A percentile compares a stretch with the other conserved stretches of the same genome.
phyloP scores from a whole-genome alignment of 2,113 vertebrate species.

The Peromyscus californicus region DNA sequence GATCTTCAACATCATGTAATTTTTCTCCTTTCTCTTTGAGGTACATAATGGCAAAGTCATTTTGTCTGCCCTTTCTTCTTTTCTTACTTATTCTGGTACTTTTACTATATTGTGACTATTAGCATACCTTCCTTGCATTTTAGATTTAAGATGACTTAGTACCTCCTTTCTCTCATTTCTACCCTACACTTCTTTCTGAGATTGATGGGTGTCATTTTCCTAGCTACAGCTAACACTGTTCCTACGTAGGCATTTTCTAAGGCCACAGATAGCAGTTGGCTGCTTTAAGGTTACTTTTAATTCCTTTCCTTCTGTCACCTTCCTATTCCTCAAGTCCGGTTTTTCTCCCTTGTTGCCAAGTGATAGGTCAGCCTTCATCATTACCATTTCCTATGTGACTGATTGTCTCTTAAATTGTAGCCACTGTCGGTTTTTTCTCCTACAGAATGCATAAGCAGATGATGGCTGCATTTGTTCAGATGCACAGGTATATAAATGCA shows the following conservation, averaged over 20 bases:
- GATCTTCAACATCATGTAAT: conserved; percentile 17
- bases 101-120: not conserved
- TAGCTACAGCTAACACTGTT: not conserved
- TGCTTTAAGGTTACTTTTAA: not conserved
- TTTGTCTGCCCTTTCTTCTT: not conserved
- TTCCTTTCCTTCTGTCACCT: not conserved
- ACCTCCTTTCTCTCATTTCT: not conserved
- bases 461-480: not conserved
- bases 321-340: not conserved
- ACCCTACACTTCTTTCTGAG: not conserved
- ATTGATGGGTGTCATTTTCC: not conserved
- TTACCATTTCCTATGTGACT: not conserved
- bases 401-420: not conserved
- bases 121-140: not conserved
- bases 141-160: not conserved
- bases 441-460: not conserved
- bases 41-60: not conserved
- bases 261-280: not conserved
- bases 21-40: conserved; percentile 31
- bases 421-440: not conserved
- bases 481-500: not conserved
- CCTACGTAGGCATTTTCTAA: not conserved
- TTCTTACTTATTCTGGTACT: not conserved
- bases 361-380: not conserved
- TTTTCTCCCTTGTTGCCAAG: not conserved